A percentile compares a stretch with the other conserved stretches of the same genome.
Conservation (phyloP, 2,888 invertebrate genomes). For the Drosophila neonasuta region DNA sequence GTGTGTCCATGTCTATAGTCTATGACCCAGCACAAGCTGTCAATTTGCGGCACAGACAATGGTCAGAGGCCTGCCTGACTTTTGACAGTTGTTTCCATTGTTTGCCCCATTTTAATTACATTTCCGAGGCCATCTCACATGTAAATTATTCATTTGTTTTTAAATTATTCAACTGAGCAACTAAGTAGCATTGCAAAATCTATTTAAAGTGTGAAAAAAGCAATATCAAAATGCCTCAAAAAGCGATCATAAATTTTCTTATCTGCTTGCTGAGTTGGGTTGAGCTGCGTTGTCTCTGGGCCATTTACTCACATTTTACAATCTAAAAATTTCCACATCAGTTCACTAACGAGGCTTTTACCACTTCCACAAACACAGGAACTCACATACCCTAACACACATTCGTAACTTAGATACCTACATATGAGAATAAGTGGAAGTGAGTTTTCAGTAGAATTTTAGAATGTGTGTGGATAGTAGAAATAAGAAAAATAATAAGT, state of each 20-base stretch:
- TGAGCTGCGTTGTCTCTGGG: slow-evolving; percentile 29
- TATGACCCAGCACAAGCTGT: slow-evolving; percentile 43
- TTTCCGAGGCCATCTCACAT: slow-evolving; percentile 41
- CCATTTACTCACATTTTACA: slow-evolving; percentile 49
- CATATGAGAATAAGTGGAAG: neutral
- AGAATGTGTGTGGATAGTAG: too few relatives aligned
- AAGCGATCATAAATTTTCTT: slow-evolving; percentile 68
- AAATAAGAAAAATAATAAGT: too few relatives aligned
- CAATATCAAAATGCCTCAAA: slow-evolving; percentile 33
- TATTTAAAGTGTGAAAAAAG: slow-evolving; percentile 6
- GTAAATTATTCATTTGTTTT: slow-evolving; percentile 36
- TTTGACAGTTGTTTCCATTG: slow-evolving; percentile 66
- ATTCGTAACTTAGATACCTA: neutral
- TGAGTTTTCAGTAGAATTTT: neutral
- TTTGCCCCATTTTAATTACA: slow-evolving; percentile 68
- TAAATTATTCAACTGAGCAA: slow-evolving; percentile 51
- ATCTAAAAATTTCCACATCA: slow-evolving; percentile 69
- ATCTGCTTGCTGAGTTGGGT: slow-evolving; percentile 62
- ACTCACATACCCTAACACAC: slow-evolving; percentile 2
- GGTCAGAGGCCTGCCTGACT: slow-evolving; percentile 55
- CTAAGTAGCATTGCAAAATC: slow-evolving; percentile 11
- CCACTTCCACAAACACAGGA: slow-evolving; percentile 17
- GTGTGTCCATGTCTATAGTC: slow-evolving; percentile 50
- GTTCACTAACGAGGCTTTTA: slow-evolving; percentile 68
- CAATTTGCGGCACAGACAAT: slow-evolving; percentile 58